Percentiles rank a stretch among this genome's conserved stretches.
phyloP scores from a whole-genome alignment of 1,140 invertebrate genomes.

The Euwallacea fornicatus region DNA sequence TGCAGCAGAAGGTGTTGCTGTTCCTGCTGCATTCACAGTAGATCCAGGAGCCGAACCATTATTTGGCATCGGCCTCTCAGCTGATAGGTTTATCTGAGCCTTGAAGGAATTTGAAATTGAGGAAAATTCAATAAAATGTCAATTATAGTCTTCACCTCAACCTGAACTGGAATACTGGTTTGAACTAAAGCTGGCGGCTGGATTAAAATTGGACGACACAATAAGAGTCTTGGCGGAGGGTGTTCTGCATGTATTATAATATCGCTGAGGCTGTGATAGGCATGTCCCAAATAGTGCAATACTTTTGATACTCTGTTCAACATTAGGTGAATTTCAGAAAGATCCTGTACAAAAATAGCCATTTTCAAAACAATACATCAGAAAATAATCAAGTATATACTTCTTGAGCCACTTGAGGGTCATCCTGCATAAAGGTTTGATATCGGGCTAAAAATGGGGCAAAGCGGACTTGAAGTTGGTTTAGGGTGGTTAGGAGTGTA shows the following conservation, averaged over 20 bases:
- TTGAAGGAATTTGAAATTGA: conserved; percentile 19
- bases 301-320: conserved; percentile 75
- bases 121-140: not conserved
- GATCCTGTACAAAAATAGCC: conserved; percentile 49
- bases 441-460: conserved; percentile 66
- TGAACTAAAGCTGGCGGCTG: conserved; percentile 66
- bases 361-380: conserved; percentile 19
- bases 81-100: conserved; percentile 60
- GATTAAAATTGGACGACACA: conserved; percentile 72
- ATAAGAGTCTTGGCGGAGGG: conserved; percentile 68
- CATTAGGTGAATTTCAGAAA: conserved; percentile 61
- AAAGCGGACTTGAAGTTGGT: conserved; percentile 63
- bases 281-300: conserved; percentile 82
- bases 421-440: conserved; percentile 60
- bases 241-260: conserved; percentile 72
- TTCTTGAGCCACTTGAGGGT: conserved; percentile 59
- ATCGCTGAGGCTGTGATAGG: conserved; percentile 86
- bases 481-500: conserved; percentile 61
- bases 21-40: not conserved
- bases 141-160: conserved; percentile 54
- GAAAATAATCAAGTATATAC: conserved; percentile 48
- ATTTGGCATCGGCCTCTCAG: conserved; percentile 46
- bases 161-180: conserved; percentile 67
- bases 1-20: conserved; percentile 8
- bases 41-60: conserved; percentile 9